These are phyloP conservation scores for Lontra canadensis DNA, from an alignment of 2,113 vertebrate genomes.

Conservation along the genomic window DNA sequence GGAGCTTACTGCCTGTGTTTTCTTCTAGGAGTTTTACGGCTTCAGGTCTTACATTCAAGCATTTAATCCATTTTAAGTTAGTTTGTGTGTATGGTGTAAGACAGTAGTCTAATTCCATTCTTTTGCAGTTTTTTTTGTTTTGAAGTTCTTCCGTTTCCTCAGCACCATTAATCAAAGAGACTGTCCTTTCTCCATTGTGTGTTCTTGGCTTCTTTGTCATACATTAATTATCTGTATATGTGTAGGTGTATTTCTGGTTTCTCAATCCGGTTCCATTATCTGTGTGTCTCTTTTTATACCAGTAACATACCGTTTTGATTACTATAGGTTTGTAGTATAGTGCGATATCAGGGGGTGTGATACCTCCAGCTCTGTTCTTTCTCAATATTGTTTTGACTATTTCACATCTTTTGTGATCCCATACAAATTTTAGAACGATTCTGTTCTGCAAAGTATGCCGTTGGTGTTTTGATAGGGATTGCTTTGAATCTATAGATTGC, in stretches of 20 bases:
- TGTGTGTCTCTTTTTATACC: neutral
- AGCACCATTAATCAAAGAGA: neutral
- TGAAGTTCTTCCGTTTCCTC: neutral
- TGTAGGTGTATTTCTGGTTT: neutral
- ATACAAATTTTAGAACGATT: neutral
- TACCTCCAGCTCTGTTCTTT: neutral
- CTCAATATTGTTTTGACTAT: neutral
- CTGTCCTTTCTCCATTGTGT: neutral
- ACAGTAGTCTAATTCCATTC: neutral
- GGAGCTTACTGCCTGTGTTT: neutral
- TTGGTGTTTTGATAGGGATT: neutral
- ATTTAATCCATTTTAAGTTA: neutral
- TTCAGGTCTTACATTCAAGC: neutral
- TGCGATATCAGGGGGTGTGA: neutral
- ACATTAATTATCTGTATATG: neutral
- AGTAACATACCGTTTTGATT: neutral
- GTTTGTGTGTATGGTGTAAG: neutral
- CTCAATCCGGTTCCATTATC: neutral
- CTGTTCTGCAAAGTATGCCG: neutral
- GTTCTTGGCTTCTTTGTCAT: neutral
- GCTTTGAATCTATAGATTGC: neutral
- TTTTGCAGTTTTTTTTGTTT: neutral
- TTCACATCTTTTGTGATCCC: neutral
- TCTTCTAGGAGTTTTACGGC: neutral
- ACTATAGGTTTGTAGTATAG: neutral